Evolutionary conservation across 2,797 vertebrate species (phyloP).

Genomic region (Halcyon leucocephala): DNA sequence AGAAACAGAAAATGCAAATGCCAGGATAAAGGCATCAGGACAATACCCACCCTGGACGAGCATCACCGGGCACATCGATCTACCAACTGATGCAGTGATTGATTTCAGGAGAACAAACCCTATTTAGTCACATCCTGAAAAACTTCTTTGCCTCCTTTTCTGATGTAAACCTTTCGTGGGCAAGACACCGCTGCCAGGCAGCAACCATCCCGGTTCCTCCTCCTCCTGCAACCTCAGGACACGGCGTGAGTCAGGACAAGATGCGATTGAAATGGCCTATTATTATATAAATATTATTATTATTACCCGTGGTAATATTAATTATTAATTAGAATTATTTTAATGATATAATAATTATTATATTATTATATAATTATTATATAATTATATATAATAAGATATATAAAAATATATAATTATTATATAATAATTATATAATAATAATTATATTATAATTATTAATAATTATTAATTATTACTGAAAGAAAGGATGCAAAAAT

Average conservation of each 20-base stretch:
- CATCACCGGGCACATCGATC: not conserved
- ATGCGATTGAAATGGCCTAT: not conserved
- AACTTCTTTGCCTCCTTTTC: not conserved
- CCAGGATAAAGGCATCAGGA: constrained; percentile 11
- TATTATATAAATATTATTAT: not conserved
- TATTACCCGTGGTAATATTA: fast-evolving
- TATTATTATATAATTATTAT: no score
- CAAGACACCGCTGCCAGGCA: not conserved
- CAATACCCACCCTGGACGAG: not conserved
- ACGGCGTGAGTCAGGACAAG: not conserved
- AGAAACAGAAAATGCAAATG: constrained; percentile 69
- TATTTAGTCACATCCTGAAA: not conserved
- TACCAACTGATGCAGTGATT: not conserved
- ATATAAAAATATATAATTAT: no score
- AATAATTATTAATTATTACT: no score
- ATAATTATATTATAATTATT: no score
- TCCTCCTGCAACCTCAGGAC: not conserved
- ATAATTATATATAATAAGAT: no score
- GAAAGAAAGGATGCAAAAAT: fast-evolving
- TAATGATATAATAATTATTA: no score
- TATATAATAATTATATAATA: no score
- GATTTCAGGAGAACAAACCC: not conserved
- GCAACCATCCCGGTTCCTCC: not conserved
- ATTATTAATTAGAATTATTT: no score
- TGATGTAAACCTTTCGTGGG: not conserved